Base-by-base conservation (phyloP, 2,797 vertebrate species). In the Sebastes cheni region DNA sequence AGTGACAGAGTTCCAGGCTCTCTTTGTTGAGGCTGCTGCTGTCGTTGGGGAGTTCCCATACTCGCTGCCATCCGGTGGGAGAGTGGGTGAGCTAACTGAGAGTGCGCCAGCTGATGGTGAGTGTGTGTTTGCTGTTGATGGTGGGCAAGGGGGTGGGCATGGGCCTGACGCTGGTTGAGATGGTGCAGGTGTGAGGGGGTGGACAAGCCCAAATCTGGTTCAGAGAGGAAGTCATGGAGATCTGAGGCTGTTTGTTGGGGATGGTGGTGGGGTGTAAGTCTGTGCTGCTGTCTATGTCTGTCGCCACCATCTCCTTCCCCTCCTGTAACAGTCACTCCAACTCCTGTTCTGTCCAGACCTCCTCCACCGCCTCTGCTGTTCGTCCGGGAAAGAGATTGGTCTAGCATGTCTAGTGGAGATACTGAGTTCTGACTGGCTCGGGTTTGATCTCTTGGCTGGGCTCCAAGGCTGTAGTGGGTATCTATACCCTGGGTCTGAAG, bases 401-500 rank as follows among this genome's bases (percentile, higher is more conserved):
- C 95, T 14, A 96, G 85, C 92, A 96, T 93, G 3, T 95, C 95
- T 6, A 97, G 91, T 0, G 94, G 91, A 79, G 91, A 95, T 72
- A 95, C 94, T 5, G 96, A 95, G 83, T 93, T 96, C 87, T 94
- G 95, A 83, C 52, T 91, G 72, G 86, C 70, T 66, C 82, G 91
- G 52, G 70, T 91, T 87, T 94, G 93, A 82, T 95, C 93, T 87
- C 89, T 90, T 60, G 69, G 58, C 67, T 93, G 94, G 62, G 88
- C 25, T 68, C 91, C 92, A 42, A 91, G 93, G 34, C 81, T 92
- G 80, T 95, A 96, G 67, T 95, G 95, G 34, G 94, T 86, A 52
- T 97, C 96, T 62, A 97, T 59, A 13, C 91, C 89, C 80, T 94
- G 96, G 65, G 92, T 95, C 36, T 97, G 97, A 1, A 97, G 95